These are phyloP conservation scores for Bostrychus sinensis DNA, from an alignment of 2,113 vertebrate genomes.

Conservation along the genomic window DNA sequence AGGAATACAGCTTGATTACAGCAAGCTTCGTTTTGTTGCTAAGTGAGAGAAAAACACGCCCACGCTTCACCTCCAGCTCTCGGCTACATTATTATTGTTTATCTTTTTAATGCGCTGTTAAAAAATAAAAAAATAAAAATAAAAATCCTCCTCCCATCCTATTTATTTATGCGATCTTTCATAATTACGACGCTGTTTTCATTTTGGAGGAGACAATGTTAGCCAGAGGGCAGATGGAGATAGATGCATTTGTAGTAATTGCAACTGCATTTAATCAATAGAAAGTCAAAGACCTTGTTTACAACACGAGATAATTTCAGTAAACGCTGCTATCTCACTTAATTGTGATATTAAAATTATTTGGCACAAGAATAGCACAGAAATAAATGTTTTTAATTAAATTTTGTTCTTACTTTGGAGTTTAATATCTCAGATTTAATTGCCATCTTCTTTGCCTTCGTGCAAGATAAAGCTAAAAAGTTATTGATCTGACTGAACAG, in stretches of 20 bases:
- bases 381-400: too few relatives aligned
- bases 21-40: constrained; percentile 75
- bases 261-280: background rate
- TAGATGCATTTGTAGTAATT: constrained; percentile 17
- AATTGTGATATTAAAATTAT: too few relatives aligned
- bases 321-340: too few relatives aligned
- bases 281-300: background rate
- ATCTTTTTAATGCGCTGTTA: constrained; percentile 59
- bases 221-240: constrained; percentile 43
- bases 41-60: constrained; percentile 76
- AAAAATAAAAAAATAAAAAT: too few relatives aligned
- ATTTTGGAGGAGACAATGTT: constrained; percentile 27
- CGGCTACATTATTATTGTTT: constrained; percentile 67
- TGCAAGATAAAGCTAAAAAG: too few relatives aligned
- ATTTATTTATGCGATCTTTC: constrained; percentile 11
- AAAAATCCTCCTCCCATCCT: background rate
- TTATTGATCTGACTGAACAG: too few relatives aligned
- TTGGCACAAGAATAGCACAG: too few relatives aligned
- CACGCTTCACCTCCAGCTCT: constrained; percentile 68
- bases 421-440: too few relatives aligned
- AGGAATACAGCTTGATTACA: constrained; percentile 75
- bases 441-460: too few relatives aligned
- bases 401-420: too few relatives aligned
- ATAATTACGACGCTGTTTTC: constrained; percentile 35
- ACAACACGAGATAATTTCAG: background rate